Conservation (phyloP, 2,888 invertebrate genomes). For the Agriopis leucophaearia region DNA sequence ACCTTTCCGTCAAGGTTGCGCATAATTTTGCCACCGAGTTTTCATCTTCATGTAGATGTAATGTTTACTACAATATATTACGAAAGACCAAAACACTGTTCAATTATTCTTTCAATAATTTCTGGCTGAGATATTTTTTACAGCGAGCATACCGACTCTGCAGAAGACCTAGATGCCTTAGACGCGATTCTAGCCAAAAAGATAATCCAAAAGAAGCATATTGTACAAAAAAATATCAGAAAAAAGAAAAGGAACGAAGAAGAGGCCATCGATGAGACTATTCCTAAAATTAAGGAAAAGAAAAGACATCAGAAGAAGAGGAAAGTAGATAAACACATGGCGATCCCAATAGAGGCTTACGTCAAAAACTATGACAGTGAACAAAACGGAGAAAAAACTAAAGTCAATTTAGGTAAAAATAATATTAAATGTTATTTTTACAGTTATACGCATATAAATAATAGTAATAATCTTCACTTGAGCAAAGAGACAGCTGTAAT, state of each 20-base stretch:
- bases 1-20: no score
- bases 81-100: not conserved
- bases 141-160: constrained; percentile 2
- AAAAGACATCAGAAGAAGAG: not conserved
- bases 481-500: no score
- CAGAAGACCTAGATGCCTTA: not conserved
- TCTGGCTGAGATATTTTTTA: constrained; percentile 31
- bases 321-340: not conserved
- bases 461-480: no score
- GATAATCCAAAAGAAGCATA: constrained; percentile 6
- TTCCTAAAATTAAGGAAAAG: not conserved
- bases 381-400: not conserved
- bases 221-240: not conserved
- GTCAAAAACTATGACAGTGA: constrained; percentile 1
- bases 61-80: not conserved
- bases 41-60: not conserved
- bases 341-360: constrained; percentile 9
- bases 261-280: not conserved
- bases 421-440: not conserved
- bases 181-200: constrained; percentile 2
- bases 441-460: not conserved
- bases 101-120: constrained; percentile 24
- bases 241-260: not conserved
- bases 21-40: not conserved
- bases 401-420: not conserved